Evolutionary conservation across 2,888 invertebrate genomes (phyloP), one percentile per base, ranked within the genome.

Genomic region (Drosophila bunnanda): DNA sequence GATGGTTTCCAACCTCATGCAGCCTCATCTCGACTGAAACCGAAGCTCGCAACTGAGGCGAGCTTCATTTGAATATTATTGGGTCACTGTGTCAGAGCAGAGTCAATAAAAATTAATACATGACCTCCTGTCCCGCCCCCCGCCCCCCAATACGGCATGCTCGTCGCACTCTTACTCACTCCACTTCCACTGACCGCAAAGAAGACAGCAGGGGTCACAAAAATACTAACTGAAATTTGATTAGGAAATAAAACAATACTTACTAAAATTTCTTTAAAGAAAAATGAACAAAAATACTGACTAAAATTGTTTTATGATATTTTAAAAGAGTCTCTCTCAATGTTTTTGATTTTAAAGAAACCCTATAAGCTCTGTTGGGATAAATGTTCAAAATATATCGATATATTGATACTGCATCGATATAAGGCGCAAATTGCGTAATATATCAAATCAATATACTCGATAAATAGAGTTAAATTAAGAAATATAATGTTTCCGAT

Each of bases 71-170:
- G 79, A 65, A 79, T 77, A 77, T 73, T 79, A 79, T 80, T 80
- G 68, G 80, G 80, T 79, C 80, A 80, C 70, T 80, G 73, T 80
- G 80, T 80, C 80, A 77, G 55, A 68, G 61, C 58, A 46, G 22
- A 56, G 57, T 65, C 70, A 80, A 74, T 76, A 64, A 60, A 69
- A 74, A 80, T 50, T 56, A 66, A 60, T 66, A 66, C 82, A 53
- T 50, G 36, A 55, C 38, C 67, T 22, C 28, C 44, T 36, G 38
- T 53, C 38, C 12, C 36, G 43, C 25, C 72, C 22, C 38, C 34
- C 28, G n/a, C n/a, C n/a, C n/a, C n/a, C n/a, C n/a, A n/a, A 9
- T 46, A 28, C 28, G 28, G 28, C 15, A 17, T 46, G 17, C 20
- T 20, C 7, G 30, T 41, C 43, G 25, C 58, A 56, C 62, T 36